Evolutionary conservation across 1,140 invertebrate species (phyloP), one percentile per base, ranked within the genome.

Genomic region (Apis dorsata): DNA sequence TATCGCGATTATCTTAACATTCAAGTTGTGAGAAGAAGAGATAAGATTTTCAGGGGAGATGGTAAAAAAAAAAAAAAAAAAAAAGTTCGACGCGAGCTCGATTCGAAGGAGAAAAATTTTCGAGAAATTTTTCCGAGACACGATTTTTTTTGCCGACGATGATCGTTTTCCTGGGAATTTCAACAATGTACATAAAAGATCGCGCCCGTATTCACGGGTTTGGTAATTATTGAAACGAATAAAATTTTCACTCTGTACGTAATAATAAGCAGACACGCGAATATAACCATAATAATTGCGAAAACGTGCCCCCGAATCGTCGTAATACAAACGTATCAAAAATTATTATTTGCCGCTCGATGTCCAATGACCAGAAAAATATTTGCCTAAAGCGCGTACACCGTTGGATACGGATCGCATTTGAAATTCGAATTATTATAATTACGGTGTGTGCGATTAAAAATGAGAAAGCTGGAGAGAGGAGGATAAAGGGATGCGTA

Each of bases 351-450:
- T 55, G 75, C 28, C 75, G 55, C 51, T 51, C 44, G 34, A 63
- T 57, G 73, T 53, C 69, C 81, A 65, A 83, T 78, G 81, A 83
- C n/a, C 75, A 83, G 81, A 78, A 78, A 83, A 79, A 83, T 83
- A 78, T 83, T 83, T 83, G 66, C 68, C 74, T 55, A 68, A 70
- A 82, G 76, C 80, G 49, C 74, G 55, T 12, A 19, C 19, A 15
- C 49, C 44, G 13, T 17, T 15, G 55, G 65, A 77, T 81, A 68
- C 74, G 71, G 70, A 68, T 69, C 73, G 60, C 55, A 82, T 82
- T 82, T 82, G 80, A 82, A 82, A 82, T 82, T 82, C 80, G 80
- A 68, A 82, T 82, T 82, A 82, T 82, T 82, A 82, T 82, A 82
- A 82, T 82, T 66, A 68, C 65, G 74, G 55, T 24, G 49, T 11